These are phyloP conservation scores for Pelecanus crispus DNA, from an alignment of 2,113 vertebrate genomes.

Conservation along the genomic window DNA sequence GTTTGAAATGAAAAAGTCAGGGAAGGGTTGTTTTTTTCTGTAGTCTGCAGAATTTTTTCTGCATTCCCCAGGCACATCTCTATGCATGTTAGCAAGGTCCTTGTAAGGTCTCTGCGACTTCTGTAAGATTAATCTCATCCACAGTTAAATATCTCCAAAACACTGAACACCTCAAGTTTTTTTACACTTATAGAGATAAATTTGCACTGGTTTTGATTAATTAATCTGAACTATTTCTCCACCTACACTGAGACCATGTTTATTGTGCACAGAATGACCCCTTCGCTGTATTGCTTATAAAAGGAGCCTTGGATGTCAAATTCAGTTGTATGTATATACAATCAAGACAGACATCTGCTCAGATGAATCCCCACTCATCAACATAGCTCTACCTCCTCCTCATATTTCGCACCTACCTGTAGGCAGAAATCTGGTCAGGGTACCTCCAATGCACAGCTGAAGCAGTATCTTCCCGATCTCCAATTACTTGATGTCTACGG, in stretches of 20 bases:
- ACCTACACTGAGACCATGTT: background rate
- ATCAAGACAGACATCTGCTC: background rate
- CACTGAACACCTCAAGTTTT: background rate
- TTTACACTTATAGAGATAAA: background rate
- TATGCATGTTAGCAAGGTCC: background rate
- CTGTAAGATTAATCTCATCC: background rate
- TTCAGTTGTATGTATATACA: accelerated
- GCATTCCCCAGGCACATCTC: background rate
- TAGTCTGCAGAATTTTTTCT: background rate
- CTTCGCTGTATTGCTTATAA: background rate
- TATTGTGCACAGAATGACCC: background rate
- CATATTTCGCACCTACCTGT: accelerated
- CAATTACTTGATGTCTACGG: background rate
- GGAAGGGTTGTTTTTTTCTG: background rate
- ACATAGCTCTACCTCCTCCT: background rate
- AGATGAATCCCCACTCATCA: background rate
- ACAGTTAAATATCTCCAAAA: background rate
- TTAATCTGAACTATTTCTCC: background rate
- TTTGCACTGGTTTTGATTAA: background rate
- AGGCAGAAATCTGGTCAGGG: background rate
- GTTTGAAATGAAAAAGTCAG: background rate
- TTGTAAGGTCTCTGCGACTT: background rate
- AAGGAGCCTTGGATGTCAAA: background rate
- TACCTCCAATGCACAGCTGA: background rate
- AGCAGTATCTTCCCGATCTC: background rate